These are phyloP conservation scores for Euborellia annulipes DNA, from an alignment of 1,140 invertebrate genomes.

Conservation along the genomic window DNA sequence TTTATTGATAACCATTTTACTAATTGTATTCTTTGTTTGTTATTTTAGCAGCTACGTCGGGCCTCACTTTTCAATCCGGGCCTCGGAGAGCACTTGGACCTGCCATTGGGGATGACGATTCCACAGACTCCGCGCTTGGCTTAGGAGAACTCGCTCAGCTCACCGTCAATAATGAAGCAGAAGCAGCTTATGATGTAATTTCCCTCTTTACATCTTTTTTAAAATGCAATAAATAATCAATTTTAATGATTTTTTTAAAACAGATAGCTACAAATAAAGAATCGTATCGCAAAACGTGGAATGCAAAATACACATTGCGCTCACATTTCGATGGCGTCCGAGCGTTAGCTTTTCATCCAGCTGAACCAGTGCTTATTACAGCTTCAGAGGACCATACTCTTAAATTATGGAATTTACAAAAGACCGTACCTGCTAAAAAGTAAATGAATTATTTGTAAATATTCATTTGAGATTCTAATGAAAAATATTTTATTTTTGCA, in stretches of 20 bases:
- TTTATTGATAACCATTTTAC: too few relatives aligned
- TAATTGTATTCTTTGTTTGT: too few relatives aligned
- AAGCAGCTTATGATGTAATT: slow-evolving; percentile 75
- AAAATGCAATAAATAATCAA: not conserved
- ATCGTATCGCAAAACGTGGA: slow-evolving; percentile 93
- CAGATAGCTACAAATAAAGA: slow-evolving; percentile 74
- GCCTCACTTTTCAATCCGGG: too few relatives aligned
- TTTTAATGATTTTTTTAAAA: slow-evolving; percentile 13
- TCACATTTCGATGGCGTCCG: slow-evolving; percentile 97
- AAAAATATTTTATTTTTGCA: slow-evolving; percentile 21
- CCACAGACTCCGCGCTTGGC: slow-evolving; percentile 64
- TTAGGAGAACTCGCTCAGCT: slow-evolving; percentile 90
- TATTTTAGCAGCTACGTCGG: too few relatives aligned
- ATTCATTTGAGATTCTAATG: not conserved
- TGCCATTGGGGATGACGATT: slow-evolving; percentile 42
- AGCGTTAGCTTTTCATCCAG: slow-evolving; percentile 93
- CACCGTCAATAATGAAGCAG: slow-evolving; percentile 92
- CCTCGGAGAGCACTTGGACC: slow-evolving; percentile 17
- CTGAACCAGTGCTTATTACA: slow-evolving; percentile 91
- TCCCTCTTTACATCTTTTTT: not conserved
- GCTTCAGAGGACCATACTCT: slow-evolving; percentile 97
- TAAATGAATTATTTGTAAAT: slow-evolving; percentile 26
- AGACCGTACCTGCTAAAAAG: slow-evolving; percentile 93
- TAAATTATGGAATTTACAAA: slow-evolving; percentile 98
- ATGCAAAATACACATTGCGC: slow-evolving; percentile 89